These are phyloP conservation scores for Lucifuga dentata DNA, from an alignment of 2,113 vertebrate species.

Conservation along the genomic window DNA sequence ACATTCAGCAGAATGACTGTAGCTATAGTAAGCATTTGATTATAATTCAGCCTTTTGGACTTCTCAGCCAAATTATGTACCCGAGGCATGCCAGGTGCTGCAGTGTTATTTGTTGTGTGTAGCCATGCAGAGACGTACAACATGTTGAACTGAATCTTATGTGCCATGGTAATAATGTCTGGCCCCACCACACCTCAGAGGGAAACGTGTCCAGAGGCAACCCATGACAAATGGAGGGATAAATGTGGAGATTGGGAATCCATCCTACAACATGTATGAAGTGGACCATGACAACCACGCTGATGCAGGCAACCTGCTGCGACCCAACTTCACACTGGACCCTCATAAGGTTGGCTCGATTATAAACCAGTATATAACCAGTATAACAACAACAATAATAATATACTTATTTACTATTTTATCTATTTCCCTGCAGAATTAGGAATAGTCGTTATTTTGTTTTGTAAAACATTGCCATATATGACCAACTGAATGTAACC, in stretches of 20 bases:
- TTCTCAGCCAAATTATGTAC: neutral
- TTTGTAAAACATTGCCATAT: too few species aligned
- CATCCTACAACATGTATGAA: conserved; percentile 99
- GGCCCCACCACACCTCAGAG: conserved; percentile 78
- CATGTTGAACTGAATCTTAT: conserved; percentile 31
- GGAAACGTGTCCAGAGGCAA: conserved; percentile 95
- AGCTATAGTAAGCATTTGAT: conserved; percentile 16
- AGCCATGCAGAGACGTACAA: neutral
- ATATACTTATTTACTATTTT: too few species aligned
- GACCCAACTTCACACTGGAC: conserved; percentile 94
- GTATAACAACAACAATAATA: too few species aligned
- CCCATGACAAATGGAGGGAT: conserved; percentile 97
- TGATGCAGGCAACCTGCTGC: conserved; percentile 89
- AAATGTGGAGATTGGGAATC: conserved; percentile 98
- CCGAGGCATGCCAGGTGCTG: neutral
- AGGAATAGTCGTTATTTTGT: too few species aligned
- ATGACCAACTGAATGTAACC: too few species aligned
- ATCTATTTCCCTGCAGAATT: too few species aligned
- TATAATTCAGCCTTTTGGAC: conserved; percentile 29
- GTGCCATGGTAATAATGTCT: conserved; percentile 35
- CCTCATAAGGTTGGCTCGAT: conserved; percentile 90
- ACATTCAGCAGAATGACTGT: neutral
- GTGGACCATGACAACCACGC: conserved; percentile 95
- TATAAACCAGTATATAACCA: neutral
- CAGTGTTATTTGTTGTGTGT: conserved; percentile 20